phyloP scores from a whole-genome alignment of 2,113 vertebrate species.

The Sander lucioperca region DNA sequence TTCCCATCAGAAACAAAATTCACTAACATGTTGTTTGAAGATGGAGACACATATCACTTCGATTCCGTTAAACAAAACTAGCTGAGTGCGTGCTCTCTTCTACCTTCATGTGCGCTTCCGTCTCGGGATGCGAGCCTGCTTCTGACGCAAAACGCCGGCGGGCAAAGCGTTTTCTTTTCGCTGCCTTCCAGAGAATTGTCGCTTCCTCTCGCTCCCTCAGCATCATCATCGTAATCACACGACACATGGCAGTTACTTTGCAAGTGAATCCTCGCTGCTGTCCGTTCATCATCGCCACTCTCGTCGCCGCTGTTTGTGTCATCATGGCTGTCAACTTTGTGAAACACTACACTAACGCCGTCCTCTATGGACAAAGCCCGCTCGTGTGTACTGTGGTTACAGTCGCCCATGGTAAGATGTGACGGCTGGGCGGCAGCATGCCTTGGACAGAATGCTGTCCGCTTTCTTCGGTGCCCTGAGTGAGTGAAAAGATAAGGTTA shows the following conservation, averaged over 20 bases:
- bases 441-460: constrained; percentile 59
- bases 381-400: constrained; percentile 49
- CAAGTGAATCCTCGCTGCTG: constrained; percentile 56
- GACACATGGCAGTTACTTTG: constrained; percentile 9
- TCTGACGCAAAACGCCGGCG: constrained; percentile 51
- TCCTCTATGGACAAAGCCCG: constrained; percentile 63
- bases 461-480: constrained; percentile 52
- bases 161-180: constrained; percentile 43
- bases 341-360: constrained; percentile 69
- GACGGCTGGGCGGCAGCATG: constrained; percentile 76
- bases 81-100: constrained; percentile 1
- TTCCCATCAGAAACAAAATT: not conserved
- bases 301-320: constrained; percentile 6
- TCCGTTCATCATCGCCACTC: constrained; percentile 36
- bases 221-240: constrained; percentile 3
- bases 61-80: not conserved
- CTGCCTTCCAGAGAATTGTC: constrained; percentile 27
- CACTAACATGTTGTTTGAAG: not conserved
- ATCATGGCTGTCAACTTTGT: constrained; percentile 68
- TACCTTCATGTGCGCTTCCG: constrained; percentile 52
- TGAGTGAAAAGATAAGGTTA: constrained; percentile 67
- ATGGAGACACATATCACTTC: too few species aligned
- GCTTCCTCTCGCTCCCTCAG: constrained; percentile 4
- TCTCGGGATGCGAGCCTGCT: constrained; percentile 21
- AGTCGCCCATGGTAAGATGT: constrained; percentile 78